phyloP scores from a whole-genome alignment of 2,113 vertebrate species.

The Agelaius tricolor region DNA sequence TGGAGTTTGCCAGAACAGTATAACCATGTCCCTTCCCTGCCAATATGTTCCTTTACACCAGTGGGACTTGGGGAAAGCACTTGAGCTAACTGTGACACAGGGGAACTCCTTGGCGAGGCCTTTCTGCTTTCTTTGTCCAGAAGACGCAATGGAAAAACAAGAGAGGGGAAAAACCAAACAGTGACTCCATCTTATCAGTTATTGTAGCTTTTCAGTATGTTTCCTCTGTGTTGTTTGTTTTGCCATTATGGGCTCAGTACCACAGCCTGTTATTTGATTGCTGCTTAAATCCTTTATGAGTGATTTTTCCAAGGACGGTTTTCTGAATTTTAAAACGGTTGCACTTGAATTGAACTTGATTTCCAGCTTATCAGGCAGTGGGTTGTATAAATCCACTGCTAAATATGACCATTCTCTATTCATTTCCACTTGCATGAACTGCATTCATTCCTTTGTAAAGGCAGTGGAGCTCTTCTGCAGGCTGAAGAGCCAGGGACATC shows the following conservation, averaged over 20 bases:
- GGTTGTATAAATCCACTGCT: background rate
- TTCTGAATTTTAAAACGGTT: background rate
- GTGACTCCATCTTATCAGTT: background rate
- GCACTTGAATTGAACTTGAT: background rate
- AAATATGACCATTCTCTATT: background rate
- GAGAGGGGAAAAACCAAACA: background rate
- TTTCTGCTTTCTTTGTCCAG: background rate
- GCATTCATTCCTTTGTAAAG: background rate
- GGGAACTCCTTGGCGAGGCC: conserved; percentile 12
- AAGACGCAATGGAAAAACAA: background rate
- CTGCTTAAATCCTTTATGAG: background rate
- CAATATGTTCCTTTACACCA: conserved; percentile 44
- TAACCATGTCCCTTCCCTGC: conserved; percentile 6
- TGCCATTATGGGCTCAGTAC: background rate
- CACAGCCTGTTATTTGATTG: background rate
- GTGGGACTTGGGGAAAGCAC: conserved; percentile 25
- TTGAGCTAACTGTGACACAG: conserved; percentile 41
- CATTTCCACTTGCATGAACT: background rate
- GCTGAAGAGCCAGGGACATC: background rate
- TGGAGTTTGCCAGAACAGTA: conserved; percentile 55
- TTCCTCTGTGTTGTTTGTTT: background rate
- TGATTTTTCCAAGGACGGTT: background rate
- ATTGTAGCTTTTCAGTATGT: background rate
- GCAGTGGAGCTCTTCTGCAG: background rate
- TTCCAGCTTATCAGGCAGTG: background rate